Percentiles rank a stretch among this genome's conserved stretches.
These are phyloP conservation scores for Morbakka virulenta DNA, from an alignment of 30 jellyfish, hydroid and myxozoan species.

Conservation along the genomic window DNA sequence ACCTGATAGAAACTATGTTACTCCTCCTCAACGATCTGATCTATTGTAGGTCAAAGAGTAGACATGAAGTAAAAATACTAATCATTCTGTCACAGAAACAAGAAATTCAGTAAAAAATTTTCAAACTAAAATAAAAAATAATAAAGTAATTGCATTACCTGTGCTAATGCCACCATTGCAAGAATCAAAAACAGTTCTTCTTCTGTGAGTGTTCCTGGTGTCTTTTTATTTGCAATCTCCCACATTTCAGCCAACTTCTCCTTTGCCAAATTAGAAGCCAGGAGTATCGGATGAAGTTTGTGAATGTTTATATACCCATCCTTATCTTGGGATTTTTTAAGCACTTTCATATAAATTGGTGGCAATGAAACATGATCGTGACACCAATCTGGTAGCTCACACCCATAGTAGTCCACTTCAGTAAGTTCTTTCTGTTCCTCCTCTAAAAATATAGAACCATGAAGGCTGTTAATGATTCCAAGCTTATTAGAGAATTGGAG, in stretches of 20 bases:
- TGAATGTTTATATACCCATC: constrained; percentile 49
- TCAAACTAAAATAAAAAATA: too few species aligned
- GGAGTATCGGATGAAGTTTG: constrained; percentile 34
- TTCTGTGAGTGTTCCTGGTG: constrained; percentile 48
- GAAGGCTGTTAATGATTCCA: too few species aligned
- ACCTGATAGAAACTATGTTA: too few species aligned
- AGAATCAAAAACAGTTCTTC: constrained; percentile 67
- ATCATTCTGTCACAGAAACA: too few species aligned
- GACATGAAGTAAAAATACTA: too few species aligned
- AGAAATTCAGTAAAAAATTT: too few species aligned
- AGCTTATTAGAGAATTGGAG: too few species aligned
- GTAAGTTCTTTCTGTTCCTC: neutral
- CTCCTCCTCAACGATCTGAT: too few species aligned
- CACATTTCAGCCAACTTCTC: constrained; percentile 51
- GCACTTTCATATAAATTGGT: constrained; percentile 45
- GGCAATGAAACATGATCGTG: constrained; percentile 16
- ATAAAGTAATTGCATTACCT: constrained; percentile 22
- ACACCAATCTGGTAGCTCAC: constrained; percentile 52
- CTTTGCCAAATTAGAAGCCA: constrained; percentile 39
- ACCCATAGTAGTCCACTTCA: constrained; percentile 24
- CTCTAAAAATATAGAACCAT: neutral
- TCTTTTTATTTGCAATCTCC: constrained; percentile 55
- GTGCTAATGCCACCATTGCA: constrained; percentile 65
- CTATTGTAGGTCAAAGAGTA: too few species aligned
- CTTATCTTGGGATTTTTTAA: constrained; percentile 26